Conservation (phyloP, 1,140 invertebrate species). For the Thrips palmi region DNA sequence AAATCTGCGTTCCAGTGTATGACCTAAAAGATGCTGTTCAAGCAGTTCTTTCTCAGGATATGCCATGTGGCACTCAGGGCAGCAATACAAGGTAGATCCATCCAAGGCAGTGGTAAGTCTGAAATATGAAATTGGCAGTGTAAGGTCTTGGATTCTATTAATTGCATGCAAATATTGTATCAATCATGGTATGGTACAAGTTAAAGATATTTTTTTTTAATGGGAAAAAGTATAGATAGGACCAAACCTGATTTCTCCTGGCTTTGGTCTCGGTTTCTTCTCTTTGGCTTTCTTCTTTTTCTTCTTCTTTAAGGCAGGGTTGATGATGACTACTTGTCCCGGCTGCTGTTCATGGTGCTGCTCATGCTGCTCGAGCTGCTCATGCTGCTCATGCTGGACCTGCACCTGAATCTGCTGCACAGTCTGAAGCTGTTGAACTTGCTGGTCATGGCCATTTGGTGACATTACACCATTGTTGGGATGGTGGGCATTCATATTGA, state of each 20-base stretch:
- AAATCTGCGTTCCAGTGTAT: conserved; percentile 19
- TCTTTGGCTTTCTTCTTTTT: conserved; percentile 63
- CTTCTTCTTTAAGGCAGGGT: conserved; percentile 44
- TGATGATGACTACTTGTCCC: conserved; percentile 15
- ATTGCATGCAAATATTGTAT: no score
- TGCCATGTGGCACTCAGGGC: conserved; percentile 71
- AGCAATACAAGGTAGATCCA: conserved; percentile 65
- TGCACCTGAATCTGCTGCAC: conserved; percentile 12
- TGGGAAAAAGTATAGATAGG: no score
- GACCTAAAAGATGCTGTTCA: conserved; percentile 58
- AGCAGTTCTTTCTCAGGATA: conserved; percentile 64
- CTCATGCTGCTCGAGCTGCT: conserved; percentile 16
- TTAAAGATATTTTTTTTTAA: no score
- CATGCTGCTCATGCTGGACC: conserved; percentile 18
- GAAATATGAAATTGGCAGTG: no score
- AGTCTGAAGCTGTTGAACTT: conserved; percentile 8
- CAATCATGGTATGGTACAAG: no score
- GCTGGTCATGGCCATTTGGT: conserved; percentile 16
- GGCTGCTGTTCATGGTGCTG: conserved; percentile 13
- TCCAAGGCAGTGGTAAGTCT: conserved; percentile 64
- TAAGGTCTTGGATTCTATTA: no score
- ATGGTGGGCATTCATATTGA: no score
- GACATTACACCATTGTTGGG: no score
- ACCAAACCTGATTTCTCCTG: conserved; percentile 63
- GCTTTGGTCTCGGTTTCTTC: conserved; percentile 59